Evolutionary conservation across 2,797 vertebrate species (phyloP).

Genomic region (Tiaroga cobitis): DNA sequence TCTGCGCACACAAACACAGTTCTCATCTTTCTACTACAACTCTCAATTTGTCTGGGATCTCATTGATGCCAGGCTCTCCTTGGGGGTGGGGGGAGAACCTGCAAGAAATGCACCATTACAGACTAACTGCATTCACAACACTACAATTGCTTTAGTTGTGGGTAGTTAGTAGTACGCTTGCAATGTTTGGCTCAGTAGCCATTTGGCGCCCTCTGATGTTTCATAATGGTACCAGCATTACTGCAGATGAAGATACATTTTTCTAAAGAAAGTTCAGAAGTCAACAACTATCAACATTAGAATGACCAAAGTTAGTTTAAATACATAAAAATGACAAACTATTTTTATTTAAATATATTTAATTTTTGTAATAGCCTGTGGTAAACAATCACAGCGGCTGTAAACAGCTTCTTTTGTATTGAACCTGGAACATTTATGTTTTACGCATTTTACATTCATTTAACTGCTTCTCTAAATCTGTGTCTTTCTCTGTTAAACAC

Average conservation of each 20-base stretch:
- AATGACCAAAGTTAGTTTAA: background rate
- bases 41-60: background rate
- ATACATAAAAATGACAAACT: background rate
- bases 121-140: background rate
- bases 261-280: background rate
- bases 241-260: background rate
- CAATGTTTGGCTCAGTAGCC: background rate
- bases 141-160: background rate
- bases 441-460: background rate
- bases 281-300: background rate
- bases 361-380: background rate
- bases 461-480: background rate
- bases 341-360: no score
- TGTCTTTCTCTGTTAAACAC: background rate
- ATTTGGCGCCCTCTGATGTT: slow-evolving; percentile 30
- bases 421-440: background rate
- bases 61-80: background rate
- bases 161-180: background rate
- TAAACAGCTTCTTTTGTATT: background rate
- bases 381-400: background rate
- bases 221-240: background rate
- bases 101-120: background rate
- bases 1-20: slow-evolving; percentile 58
- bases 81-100: background rate
- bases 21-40: background rate